Percentiles rank a stretch among this genome's conserved stretches.
These are phyloP conservation scores for Myrmecophaga tridactyla DNA, from an alignment of 2,113 vertebrate genomes.

Conservation along the genomic window DNA sequence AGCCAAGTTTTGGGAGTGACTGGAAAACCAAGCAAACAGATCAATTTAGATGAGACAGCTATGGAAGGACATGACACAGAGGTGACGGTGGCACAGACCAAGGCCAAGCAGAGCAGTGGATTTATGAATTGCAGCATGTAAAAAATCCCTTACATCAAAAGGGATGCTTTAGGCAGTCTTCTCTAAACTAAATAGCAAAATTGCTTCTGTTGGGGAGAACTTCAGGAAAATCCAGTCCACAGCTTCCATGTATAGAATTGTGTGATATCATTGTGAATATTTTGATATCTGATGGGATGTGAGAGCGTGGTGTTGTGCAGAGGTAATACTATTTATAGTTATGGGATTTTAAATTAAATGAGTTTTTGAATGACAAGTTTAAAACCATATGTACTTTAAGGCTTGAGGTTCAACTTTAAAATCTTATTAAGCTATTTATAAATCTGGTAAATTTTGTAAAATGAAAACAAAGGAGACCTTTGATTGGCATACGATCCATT, in stretches of 20 bases:
- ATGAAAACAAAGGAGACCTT: neutral
- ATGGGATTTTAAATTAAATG: constrained; percentile 36
- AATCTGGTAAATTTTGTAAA: neutral
- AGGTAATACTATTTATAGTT: neutral
- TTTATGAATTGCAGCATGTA: neutral
- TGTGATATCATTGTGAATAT: neutral
- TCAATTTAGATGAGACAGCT: neutral
- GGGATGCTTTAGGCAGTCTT: neutral
- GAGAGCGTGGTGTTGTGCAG: too few relatives aligned
- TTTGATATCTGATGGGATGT: neutral
- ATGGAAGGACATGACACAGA: neutral
- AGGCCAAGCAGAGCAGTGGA: neutral
- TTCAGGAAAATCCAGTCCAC: neutral
- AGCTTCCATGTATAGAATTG: neutral
- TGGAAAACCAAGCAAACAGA: neutral
- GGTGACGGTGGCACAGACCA: neutral
- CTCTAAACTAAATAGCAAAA: neutral
- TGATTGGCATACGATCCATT: neutral
- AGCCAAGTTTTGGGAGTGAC: neutral
- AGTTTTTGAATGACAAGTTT: neutral
- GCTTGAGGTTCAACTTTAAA: constrained; percentile 5
- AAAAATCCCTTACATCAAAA: neutral
- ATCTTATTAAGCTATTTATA: neutral
- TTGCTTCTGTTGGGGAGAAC: constrained; percentile 14
- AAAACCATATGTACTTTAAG: neutral